Base-by-base conservation (phyloP, 1,140 invertebrate genomes). In the Bicyclus anynana region DNA sequence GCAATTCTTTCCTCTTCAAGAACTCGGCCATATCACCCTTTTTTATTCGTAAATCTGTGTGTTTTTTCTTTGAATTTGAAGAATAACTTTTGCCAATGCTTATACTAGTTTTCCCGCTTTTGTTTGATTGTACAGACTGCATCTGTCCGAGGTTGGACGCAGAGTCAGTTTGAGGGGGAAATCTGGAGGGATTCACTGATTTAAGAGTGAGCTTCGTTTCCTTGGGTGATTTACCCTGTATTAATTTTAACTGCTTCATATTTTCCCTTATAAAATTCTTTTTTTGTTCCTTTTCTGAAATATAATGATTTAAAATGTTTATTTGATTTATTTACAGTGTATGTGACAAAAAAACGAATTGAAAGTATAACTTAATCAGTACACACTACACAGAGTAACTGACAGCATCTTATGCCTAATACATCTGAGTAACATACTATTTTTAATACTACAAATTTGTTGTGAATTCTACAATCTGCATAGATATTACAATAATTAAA, bases 221-320 rank as follows among this genome's bases (percentile, higher is more conserved):
- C 65, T 88, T 87, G 0, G 79, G 74, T 27, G 89, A 76, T 52
- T 89, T 80, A 27, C 83, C 84, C 62, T 91, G 90, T 54, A 91
- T 89, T 53, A 82, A 83, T 67, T 91, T 91, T 21, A 91, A 76
- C 47, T 90, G 89, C 65, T 85, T 89, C 72, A 91, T 89, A 56
- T 91, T 91, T 81, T 91, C 90, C 70, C 79, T 89, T 47, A 91
- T 90, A 59, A 91, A 91, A 71, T 91, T 91, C 68, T 86, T 87
- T 75, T 86, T 89, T 68, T 89, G 83, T 59, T 87, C 83, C 67
- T 89, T 89, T 80, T 90, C 90, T 91, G 74, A 29, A 84, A 86
- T 52, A 40, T 37, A n/a, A 35, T 35, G 3, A 13, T 12, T 35
- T 35, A 5, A 35, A 10, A 5, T 5, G 9, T 35, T 35, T 35